These are phyloP conservation scores for Phataginus tetradactyla DNA, from an alignment of 2,797 vertebrate genomes.

Conservation along the genomic window DNA sequence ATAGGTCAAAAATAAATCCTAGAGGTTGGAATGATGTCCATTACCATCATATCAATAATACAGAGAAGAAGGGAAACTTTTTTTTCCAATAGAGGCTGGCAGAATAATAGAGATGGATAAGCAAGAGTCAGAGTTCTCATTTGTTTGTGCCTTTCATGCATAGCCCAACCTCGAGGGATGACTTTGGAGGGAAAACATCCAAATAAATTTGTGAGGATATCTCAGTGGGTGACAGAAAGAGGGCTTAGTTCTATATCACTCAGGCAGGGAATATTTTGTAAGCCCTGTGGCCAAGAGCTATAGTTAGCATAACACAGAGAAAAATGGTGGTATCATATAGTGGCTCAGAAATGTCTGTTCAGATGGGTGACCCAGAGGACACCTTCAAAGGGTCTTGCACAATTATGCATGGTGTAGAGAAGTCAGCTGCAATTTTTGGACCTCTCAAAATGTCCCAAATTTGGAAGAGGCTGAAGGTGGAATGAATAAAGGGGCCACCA, in stretches of 20 bases:
- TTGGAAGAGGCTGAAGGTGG: neutral
- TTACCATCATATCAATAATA: conserved; percentile 1
- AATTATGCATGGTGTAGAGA: neutral
- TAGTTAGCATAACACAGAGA: neutral
- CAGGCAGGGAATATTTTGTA: neutral
- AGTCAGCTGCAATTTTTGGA: neutral
- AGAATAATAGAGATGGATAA: neutral
- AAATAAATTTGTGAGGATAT: neutral
- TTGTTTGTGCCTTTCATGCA: neutral
- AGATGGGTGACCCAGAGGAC: neutral
- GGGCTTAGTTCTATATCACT: neutral
- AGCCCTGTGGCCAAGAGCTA: neutral
- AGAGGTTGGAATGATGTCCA: neutral
- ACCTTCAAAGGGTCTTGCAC: neutral
- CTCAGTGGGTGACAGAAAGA: neutral
- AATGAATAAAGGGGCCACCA: neutral
- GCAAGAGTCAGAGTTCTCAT: neutral
- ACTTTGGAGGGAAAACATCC: neutral
- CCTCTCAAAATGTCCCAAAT: neutral
- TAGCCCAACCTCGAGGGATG: neutral
- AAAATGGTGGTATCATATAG: neutral
- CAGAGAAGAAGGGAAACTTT: neutral
- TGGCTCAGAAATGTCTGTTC: neutral
- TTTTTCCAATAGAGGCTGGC: neutral
- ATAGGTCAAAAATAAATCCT: neutral